A percentile compares a stretch with the other conserved stretches of the same genome.
phyloP scores from a whole-genome alignment of 2,888 invertebrate species.

The Smittia aterrima region DNA sequence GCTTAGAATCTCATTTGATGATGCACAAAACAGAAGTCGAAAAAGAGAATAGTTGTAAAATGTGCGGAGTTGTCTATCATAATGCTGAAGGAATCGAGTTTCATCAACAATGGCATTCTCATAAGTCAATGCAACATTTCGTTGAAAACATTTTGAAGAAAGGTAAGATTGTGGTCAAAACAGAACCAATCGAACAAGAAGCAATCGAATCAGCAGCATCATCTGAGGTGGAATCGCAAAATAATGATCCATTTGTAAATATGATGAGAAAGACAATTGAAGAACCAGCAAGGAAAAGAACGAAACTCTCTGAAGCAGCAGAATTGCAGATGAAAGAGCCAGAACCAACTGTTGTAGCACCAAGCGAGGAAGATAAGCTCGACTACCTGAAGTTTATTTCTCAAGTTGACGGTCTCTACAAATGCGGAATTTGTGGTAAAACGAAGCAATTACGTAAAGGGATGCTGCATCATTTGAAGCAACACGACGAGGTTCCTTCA shows the following conservation, averaged over 20 bases:
- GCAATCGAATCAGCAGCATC: too few relatives aligned
- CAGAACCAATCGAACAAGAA: too few relatives aligned
- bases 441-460: background rate
- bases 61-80: background rate
- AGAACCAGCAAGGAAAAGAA: background rate
- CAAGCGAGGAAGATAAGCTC: background rate
- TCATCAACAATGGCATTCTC: background rate
- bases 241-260: too few relatives aligned
- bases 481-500: conserved; percentile 26
- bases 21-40: background rate
- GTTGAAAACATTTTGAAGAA: background rate
- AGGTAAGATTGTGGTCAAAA: too few relatives aligned
- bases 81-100: background rate
- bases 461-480: conserved; percentile 27
- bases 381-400: background rate
- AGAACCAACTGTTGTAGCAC: background rate
- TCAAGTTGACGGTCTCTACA: background rate
- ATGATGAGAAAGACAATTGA: background rate
- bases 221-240: too few relatives aligned
- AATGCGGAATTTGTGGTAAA: conserved; percentile 20
- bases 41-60: background rate
- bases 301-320: background rate
- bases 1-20: background rate
- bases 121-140: background rate
- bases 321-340: too few relatives aligned